Evolutionary conservation across 1,140 invertebrate genomes (phyloP).

Genomic region (Whitmania pigra): DNA sequence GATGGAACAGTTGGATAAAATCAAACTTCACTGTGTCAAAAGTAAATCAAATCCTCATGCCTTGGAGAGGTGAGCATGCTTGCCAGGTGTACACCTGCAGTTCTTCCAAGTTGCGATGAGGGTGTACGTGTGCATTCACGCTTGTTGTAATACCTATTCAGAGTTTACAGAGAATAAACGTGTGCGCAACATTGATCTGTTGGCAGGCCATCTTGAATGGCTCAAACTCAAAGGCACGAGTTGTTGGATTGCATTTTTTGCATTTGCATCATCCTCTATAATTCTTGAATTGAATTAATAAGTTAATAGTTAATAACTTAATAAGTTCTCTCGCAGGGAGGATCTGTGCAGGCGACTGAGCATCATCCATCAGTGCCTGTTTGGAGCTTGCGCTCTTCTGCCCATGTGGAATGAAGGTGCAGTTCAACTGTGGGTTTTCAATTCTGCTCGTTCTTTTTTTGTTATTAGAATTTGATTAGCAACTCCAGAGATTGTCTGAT

Average conservation of each 20-base stretch:
- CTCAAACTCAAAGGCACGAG: background rate
- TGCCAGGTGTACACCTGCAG: no score
- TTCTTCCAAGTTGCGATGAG: no score
- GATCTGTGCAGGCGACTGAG: slow-evolving; percentile 44
- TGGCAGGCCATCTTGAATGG: background rate
- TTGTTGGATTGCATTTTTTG: background rate
- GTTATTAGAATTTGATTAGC: background rate
- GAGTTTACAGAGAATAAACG: no score
- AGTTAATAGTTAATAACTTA: no score
- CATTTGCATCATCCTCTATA: background rate
- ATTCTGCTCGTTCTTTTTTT: background rate
- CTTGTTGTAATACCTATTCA: no score
- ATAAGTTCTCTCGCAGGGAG: slow-evolving; percentile 37
- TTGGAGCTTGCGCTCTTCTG: slow-evolving; percentile 49
- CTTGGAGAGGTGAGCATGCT: slow-evolving; percentile 1
- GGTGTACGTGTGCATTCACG: no score
- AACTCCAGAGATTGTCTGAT: background rate
- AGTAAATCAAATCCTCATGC: background rate
- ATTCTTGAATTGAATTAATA: background rate
- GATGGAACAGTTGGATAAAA: slow-evolving; percentile 31
- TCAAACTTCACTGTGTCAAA: slow-evolving; percentile 24
- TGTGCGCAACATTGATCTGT: background rate
- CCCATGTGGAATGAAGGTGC: slow-evolving; percentile 51
- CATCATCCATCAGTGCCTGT: slow-evolving; percentile 45
- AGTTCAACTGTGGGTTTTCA: slow-evolving; percentile 45